These are phyloP conservation scores for Lamprotornis superbus DNA, from an alignment of 2,113 vertebrate species.

Conservation along the genomic window DNA sequence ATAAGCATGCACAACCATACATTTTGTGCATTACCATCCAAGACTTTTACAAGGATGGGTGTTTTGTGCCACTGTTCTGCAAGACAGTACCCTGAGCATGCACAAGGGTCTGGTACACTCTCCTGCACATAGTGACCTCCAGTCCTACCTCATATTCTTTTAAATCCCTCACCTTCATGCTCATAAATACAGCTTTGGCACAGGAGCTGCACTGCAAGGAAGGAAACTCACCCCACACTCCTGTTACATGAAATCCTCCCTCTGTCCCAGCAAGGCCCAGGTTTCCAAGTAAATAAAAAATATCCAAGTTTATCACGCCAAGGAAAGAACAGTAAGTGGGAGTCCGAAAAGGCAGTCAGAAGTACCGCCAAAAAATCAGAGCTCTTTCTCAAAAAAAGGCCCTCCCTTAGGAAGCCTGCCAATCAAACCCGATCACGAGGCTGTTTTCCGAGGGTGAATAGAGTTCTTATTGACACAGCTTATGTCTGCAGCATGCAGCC, in stretches of 20 bases:
- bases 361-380: constrained; percentile 59
- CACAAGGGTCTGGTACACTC: not conserved
- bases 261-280: not conserved
- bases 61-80: not conserved
- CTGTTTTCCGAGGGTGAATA: constrained; percentile 64
- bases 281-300: not conserved
- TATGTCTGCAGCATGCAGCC: constrained; percentile 58
- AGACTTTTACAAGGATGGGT: not conserved
- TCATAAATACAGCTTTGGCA: not conserved
- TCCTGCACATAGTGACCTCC: not conserved
- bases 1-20: not conserved
- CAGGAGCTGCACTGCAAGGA: not conserved
- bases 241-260: not conserved
- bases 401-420: constrained; percentile 51
- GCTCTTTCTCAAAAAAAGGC: constrained; percentile 38
- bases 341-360: constrained; percentile 42
- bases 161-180: constrained; percentile 9
- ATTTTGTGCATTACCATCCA: not conserved
- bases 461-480: constrained; percentile 64
- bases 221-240: not conserved
- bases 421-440: constrained; percentile 57
- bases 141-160: not conserved
- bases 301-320: not conserved
- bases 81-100: not conserved
- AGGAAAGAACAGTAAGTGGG: constrained; percentile 20